phyloP scores from a whole-genome alignment of 2,113 vertebrate genomes.

The Sialia sialis region DNA sequence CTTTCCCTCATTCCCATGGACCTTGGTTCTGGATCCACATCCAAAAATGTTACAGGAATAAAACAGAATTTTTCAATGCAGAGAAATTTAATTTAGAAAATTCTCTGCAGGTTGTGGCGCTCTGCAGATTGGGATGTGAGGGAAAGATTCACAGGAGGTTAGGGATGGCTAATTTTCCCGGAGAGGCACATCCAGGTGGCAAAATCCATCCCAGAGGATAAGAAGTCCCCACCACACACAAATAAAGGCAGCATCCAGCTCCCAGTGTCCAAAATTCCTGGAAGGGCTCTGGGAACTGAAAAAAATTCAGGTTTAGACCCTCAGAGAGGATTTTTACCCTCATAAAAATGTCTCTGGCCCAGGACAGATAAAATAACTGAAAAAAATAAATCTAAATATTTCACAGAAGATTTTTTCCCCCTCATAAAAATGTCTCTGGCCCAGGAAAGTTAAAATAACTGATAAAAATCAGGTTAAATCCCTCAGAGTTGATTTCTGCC shows the following conservation, averaged over 20 bases:
- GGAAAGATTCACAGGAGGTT: background rate
- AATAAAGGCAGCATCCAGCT: background rate
- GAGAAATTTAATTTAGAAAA: background rate
- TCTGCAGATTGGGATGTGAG: background rate
- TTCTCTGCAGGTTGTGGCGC: background rate
- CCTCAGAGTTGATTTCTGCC: background rate
- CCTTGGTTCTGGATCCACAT: background rate
- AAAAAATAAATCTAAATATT: too few species aligned
- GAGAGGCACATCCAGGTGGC: background rate
- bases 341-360: background rate
- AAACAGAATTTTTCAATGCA: rapidly evolving
- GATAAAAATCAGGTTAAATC: background rate
- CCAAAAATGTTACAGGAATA: rapidly evolving
- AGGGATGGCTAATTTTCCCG: background rate
- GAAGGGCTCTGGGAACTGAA: background rate
- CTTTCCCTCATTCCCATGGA: background rate
- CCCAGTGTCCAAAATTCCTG: background rate
- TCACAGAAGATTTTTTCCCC: too few species aligned
- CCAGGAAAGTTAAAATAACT: too few species aligned
- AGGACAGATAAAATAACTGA: background rate
- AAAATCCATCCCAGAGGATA: background rate
- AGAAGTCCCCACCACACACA: background rate
- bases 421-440: too few species aligned
- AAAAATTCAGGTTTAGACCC: background rate
- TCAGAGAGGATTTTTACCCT: background rate